Evolutionary conservation across 2,113 vertebrate species (phyloP), one percentile per base, ranked within the genome.

Genomic region (Balaenoptera acutorostrata): DNA sequence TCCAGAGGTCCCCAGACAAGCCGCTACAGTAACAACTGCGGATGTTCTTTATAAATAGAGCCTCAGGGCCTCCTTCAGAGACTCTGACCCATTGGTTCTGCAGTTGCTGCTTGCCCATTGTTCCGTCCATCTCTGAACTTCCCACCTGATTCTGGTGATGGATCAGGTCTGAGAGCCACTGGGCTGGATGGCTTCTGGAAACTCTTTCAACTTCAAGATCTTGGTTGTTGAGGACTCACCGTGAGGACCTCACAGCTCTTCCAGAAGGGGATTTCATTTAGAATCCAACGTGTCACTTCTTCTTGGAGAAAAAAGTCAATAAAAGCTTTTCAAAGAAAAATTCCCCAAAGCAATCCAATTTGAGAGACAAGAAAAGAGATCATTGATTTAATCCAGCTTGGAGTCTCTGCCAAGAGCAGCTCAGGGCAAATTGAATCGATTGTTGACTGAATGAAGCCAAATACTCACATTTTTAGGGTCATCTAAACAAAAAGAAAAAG

Each of bases 271-370:
- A 71, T 95, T 97, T 89, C 41, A 49, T 86, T 90, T 75, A 74
- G 74, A 97, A 87, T 85, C 69, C 80, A 89, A 93, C 2, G 6
- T 87, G 94, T 75, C 80, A 11, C 59, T 75, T 96, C 61, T 93
- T 91, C 86, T 96, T 96, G 80, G 80, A 87, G 63, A 72, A 92
- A 96, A 95, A 95, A 96, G 92, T 96, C 92, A 95, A 97, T 97
- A 97, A 71, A 93, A 92, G 55, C 95, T 96, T 97, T 96, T 96
- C 87, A 96, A 96, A 90, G 92, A 80, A 93, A 97, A 95, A 92
- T 92, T 89, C 95, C 95, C 96, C 92, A 75, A 90, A 92, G 90
- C 89, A 66, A 92, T 90, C 68, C 39, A 95, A 93, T 90, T 88
- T 85, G 86, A 94, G 44, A 96, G 57, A 80, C 63, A 90, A 97